Evolutionary conservation across 2,888 invertebrate species (phyloP), one percentile per base, ranked within the genome.

Genomic region (Rotaria magnacalcarata): DNA sequence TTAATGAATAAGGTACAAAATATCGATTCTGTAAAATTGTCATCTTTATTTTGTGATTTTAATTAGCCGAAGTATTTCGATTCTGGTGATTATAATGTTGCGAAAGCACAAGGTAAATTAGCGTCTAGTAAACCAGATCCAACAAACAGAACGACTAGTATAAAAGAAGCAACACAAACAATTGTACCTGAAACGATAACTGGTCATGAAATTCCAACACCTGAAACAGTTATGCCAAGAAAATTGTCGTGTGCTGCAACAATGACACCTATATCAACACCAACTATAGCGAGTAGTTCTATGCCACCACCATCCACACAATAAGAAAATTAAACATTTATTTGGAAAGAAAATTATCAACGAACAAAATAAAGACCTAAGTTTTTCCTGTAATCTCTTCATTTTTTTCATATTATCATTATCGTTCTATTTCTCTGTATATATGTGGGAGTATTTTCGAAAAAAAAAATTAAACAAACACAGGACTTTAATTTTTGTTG

Each of bases 181-280:
- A 67, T 67, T 16, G 80, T 80, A 80, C 80, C 80, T 14, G 80
- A 80, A 80, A 80, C 80, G 19, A 47, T 80, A 10, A 80, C 80
- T 80, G 80, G 80, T 80, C 80, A 80, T 80, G 80, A 80, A 80
- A 80, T 80, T 47, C 67, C 67, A 67, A 67, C 27, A 19, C 67
- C 67, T 34, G 67, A 67, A 67, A 67, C 67, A 27, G 27, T 67
- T 34, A 67, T 67, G 67, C 67, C 67, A 34, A 67, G 67, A 67
- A 67, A 67, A 34, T 19, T 67, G 34, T 67, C 67, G 19, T 67
- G 67, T 67, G 67, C 67, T 27, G 67, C 67, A 19, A 67, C 67
- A 34, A 19, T 67, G 6, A 67, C 67, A 34, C 67, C 67, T 4
- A 34, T 16, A 67, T 27, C 67, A 41, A 67, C 67, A 41, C 67